These are phyloP conservation scores for Himantopus leucocephalus DNA, from an alignment of 2,113 vertebrate genomes.

Conservation along the genomic window DNA sequence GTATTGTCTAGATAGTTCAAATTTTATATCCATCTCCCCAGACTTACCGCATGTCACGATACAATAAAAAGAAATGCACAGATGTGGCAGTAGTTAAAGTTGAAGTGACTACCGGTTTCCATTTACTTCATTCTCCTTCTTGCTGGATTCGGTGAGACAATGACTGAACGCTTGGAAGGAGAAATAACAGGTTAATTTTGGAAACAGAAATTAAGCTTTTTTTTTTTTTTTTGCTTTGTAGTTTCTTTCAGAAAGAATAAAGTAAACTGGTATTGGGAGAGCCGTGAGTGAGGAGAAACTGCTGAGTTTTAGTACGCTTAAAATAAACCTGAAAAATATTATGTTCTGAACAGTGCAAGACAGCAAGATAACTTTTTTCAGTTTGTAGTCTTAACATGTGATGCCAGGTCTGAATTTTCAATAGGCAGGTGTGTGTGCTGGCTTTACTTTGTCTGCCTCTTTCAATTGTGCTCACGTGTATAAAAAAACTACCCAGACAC, in stretches of 20 bases:
- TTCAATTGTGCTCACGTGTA: background rate
- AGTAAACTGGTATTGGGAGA: background rate
- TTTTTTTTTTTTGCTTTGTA: background rate
- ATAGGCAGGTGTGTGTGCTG: background rate
- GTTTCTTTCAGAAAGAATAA: background rate
- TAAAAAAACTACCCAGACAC: background rate
- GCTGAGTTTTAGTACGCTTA: background rate
- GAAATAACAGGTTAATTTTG: background rate
- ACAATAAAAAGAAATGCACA: background rate
- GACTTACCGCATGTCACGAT: background rate
- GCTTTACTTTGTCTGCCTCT: background rate
- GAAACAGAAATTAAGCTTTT: background rate
- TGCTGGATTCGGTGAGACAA: background rate
- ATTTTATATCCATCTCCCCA: background rate
- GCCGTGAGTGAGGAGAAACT: background rate
- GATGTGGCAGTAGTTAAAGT: background rate
- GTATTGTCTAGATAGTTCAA: background rate
- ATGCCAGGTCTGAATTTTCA: background rate
- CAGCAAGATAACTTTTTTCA: background rate
- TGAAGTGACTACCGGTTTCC: background rate
- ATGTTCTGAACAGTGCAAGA: background rate
- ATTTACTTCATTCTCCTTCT: background rate
- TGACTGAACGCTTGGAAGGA: background rate
- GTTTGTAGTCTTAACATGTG: background rate
- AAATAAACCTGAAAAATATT: background rate